Evolutionary conservation across 2,113 vertebrate species (phyloP).

Genomic region (Hylia prasina): DNA sequence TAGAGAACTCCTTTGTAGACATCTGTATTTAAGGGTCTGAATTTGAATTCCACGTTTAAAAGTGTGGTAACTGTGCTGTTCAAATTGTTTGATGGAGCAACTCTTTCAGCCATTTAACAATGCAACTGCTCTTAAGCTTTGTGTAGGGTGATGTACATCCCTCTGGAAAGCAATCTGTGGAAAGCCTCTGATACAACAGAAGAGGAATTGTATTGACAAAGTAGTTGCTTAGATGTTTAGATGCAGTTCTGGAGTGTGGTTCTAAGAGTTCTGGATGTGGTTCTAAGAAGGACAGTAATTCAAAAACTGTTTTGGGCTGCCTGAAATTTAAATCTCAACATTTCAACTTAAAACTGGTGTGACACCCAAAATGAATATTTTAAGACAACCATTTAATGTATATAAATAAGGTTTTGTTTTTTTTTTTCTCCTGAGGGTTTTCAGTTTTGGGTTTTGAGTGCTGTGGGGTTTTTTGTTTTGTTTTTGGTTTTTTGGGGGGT

Average conservation of each 20-base stretch:
- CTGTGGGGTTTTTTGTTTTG: too few relatives aligned
- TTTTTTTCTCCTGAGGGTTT: background rate
- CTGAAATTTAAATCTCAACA: background rate
- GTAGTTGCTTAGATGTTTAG: background rate
- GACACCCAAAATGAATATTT: background rate
- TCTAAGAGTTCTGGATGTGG: fast-evolving
- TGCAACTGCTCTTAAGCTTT: background rate
- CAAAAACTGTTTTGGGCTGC: background rate
- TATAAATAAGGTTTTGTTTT: background rate
- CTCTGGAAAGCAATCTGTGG: background rate
- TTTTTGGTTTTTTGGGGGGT: too few relatives aligned
- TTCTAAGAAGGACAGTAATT: background rate
- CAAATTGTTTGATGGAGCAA: background rate
- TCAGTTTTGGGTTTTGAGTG: fast-evolving
- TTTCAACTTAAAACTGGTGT: background rate
- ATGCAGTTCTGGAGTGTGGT: too few relatives aligned
- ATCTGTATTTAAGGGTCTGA: background rate
- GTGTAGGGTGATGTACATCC: background rate
- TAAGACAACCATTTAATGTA: background rate
- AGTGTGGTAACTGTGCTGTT: background rate
- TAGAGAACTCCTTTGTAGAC: background rate
- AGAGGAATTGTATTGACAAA: background rate
- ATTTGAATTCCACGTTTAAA: background rate
- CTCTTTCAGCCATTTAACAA: background rate
- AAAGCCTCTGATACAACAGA: background rate